Conservation (phyloP, 2,113 vertebrate species). For the Phaethon lepturus region DNA sequence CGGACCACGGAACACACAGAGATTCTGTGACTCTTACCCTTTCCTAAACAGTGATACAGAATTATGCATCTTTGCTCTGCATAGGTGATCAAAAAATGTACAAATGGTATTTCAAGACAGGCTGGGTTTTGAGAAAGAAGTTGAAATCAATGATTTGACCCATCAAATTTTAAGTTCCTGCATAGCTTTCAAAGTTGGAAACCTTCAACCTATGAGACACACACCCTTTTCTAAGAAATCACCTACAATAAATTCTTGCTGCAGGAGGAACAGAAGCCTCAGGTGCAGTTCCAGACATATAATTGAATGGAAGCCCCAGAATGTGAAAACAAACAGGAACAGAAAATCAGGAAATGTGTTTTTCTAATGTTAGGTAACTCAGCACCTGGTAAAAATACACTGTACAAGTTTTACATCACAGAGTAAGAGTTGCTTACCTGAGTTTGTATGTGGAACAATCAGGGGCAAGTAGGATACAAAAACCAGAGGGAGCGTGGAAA, state of each 20-base stretch:
- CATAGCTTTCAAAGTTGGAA: neutral
- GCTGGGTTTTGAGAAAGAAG: neutral
- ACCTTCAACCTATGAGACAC: neutral
- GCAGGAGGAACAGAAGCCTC: neutral
- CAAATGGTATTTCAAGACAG: neutral
- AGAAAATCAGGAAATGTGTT: neutral
- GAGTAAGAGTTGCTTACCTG: conserved; percentile 42
- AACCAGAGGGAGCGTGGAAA: conserved; percentile 60
- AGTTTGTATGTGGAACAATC: neutral
- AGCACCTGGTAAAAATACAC: neutral
- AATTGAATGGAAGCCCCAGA: neutral
- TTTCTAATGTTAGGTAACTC: neutral
- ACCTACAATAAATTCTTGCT: neutral
- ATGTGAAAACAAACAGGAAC: neutral
- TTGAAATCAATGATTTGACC: neutral
- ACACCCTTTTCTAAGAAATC: neutral
- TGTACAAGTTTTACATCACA: neutral
- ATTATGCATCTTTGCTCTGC: neutral
- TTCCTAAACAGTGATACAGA: neutral
- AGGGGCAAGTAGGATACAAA: neutral
- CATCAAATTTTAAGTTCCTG: neutral
- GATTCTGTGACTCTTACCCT: neutral
- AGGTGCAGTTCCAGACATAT: neutral
- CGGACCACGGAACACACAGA: neutral
- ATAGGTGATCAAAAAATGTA: neutral